Base-by-base conservation (phyloP, 1,140 invertebrate genomes). In the Drosophila asahinai region DNA sequence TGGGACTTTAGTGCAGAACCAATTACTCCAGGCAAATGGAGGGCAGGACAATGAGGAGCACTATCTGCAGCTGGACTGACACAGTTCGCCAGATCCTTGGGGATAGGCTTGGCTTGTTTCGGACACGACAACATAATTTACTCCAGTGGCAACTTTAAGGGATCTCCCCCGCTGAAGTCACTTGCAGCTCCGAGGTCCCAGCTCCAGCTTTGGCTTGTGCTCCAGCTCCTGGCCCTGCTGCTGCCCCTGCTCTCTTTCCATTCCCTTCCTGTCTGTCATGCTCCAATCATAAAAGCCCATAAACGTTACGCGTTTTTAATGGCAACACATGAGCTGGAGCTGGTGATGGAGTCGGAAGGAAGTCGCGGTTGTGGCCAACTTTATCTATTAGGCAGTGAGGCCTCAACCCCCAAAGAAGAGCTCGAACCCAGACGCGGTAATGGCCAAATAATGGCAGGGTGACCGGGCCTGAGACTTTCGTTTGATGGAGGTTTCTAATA, bases 261-360 rank as follows among this genome's bases (percentile, higher is more conserved):
- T 71, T 59, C 30, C 38, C 30, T 27, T 61, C 47, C 67, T 61
- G 71, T 51, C 74, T 73, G 80, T 81, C 81, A 64, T 77, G 58
- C 38, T 55, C 48, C 63, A 89, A 89, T 87, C 83, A 83, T 83
- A 77, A 89, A 89, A 84, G 66, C 49, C 59, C 63, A 80, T 84
- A 90, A 90, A 81, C 49, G 65, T 81, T 87, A 87, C 81, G 84
- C 84, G 84, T 70, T 87, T 86, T 81, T 89, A 89, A 87, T 90
- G 86, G 77, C 66, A 81, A 73, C 71, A 74, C 52, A 73, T 60
- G 55, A 40, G 7, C n/a, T 19, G 30, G 59, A 38, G 38, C 12
- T 45, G 62, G 48, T 49, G 48, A 45, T 57, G 52, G 19, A 55
- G 33, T n/a, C 51, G 42, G 45, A 71, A 75, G 51, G 49, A 47